phyloP scores from a whole-genome alignment of 2,113 vertebrate genomes.

The Triplophysa tibetana region DNA sequence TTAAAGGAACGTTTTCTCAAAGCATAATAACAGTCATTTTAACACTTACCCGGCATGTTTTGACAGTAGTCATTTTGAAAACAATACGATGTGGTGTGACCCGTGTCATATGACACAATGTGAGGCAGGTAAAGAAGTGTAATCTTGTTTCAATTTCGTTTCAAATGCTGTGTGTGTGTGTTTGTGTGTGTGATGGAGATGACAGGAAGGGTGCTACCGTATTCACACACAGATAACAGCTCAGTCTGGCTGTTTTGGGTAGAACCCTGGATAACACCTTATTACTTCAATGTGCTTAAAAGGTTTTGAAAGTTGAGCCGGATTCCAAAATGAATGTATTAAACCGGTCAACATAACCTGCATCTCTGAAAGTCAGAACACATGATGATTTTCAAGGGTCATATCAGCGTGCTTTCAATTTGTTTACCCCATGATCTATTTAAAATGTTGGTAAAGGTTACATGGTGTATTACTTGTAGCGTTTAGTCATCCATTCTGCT shows the following conservation, averaged over 20 bases:
- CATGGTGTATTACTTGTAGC: too few relatives aligned
- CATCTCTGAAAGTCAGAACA: too few relatives aligned
- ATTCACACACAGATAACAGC: constrained; percentile 26
- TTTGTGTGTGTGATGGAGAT: background rate
- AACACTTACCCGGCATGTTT: too few relatives aligned
- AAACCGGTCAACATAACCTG: background rate
- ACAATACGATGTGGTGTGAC: background rate
- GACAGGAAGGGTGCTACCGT: constrained; percentile 41
- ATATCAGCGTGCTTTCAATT: too few relatives aligned
- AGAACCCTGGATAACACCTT: background rate
- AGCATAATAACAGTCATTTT: too few relatives aligned
- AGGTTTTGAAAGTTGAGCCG: background rate
- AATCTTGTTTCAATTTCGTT: too few relatives aligned
- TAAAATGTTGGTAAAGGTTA: too few relatives aligned
- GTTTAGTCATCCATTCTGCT: too few relatives aligned
- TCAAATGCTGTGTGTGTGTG: too few relatives aligned
- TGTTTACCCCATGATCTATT: too few relatives aligned
- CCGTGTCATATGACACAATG: background rate
- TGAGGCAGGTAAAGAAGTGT: constrained; percentile 14
- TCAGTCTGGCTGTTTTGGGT: background rate
- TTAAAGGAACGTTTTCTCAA: too few relatives aligned
- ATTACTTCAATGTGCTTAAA: background rate
- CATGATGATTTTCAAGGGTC: background rate
- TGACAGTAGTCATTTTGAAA: background rate
- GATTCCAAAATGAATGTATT: background rate